phyloP scores from a whole-genome alignment of 1,140 invertebrate genomes.

The Ooceraea biroi region DNA sequence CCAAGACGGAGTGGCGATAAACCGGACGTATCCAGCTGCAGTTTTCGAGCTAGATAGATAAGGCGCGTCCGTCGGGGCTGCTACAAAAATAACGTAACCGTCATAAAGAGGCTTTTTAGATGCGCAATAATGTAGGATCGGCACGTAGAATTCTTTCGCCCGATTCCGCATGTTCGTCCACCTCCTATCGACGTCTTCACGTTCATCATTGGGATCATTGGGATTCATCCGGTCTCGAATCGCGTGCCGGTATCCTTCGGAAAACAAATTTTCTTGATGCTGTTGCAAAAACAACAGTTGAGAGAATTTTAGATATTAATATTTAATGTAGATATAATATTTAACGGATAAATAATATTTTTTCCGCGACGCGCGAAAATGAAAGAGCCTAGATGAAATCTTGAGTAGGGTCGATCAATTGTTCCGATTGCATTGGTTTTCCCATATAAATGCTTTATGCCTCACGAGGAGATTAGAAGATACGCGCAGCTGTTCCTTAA shows the following conservation, averaged over 20 bases:
- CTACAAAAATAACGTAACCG: constrained; percentile 66
- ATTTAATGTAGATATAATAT: too few relatives aligned
- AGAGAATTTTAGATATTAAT: too few relatives aligned
- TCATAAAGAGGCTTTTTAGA: constrained; percentile 17
- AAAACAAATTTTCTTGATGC: too few relatives aligned
- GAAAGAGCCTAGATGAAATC: too few relatives aligned
- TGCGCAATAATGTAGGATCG: neutral
- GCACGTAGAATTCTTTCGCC: neutral
- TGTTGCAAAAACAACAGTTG: too few relatives aligned
- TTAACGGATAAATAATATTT: too few relatives aligned
- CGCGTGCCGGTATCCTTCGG: too few relatives aligned
- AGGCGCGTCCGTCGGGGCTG: neutral
- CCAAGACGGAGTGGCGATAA: constrained; percentile 63
- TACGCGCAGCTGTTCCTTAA: neutral
- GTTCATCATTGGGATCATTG: neutral
- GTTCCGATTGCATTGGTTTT: neutral
- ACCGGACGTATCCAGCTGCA: constrained; percentile 38
- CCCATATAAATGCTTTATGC: neutral
- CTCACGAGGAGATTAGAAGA: neutral
- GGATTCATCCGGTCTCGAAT: neutral
- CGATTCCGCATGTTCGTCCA: neutral
- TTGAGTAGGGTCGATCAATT: neutral
- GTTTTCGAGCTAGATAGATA: constrained; percentile 71
- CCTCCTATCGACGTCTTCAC: neutral
- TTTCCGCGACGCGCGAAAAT: too few relatives aligned